Evolutionary conservation across 2,888 invertebrate genomes (phyloP).

Genomic region (Seira ritae): DNA sequence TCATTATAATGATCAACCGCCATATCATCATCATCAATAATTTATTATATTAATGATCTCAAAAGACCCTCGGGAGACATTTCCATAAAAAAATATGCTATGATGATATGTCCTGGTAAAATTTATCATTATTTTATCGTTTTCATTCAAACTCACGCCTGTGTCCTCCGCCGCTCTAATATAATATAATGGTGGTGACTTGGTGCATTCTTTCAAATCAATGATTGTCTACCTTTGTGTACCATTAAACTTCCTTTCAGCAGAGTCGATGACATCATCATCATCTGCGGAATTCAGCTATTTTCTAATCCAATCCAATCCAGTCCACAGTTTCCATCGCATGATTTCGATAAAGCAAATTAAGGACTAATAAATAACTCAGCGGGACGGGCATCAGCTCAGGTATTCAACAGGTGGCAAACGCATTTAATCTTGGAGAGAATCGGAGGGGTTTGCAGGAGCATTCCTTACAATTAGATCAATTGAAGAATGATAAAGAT

Average conservation of each 20-base stretch:
- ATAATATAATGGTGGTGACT: not conserved
- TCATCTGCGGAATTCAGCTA: not conserved
- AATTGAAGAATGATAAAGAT: too few relatives aligned
- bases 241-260: not conserved
- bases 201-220: not conserved
- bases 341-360: conserved; percentile 7
- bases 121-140: conserved; percentile 13
- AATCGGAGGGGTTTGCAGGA: too few relatives aligned
- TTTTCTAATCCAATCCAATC: not conserved
- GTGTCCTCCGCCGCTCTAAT: not conserved
- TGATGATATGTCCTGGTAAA: not conserved
- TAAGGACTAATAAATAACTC: not conserved
- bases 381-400: not conserved
- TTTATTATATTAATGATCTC: conserved; percentile 14
- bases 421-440: too few relatives aligned
- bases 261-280: not conserved
- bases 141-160: not conserved
- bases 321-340: not conserved
- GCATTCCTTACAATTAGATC: too few relatives aligned
- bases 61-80: conserved; percentile 23
- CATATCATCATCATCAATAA: conserved; percentile 4
- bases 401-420: conserved; percentile 3
- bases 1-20: conserved; percentile 1
- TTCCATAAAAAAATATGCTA: not conserved
- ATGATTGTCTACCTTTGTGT: too few relatives aligned